These are phyloP conservation scores for Zygothrica quintamaculata DNA, from an alignment of 2,888 invertebrate species.

Conservation along the genomic window DNA sequence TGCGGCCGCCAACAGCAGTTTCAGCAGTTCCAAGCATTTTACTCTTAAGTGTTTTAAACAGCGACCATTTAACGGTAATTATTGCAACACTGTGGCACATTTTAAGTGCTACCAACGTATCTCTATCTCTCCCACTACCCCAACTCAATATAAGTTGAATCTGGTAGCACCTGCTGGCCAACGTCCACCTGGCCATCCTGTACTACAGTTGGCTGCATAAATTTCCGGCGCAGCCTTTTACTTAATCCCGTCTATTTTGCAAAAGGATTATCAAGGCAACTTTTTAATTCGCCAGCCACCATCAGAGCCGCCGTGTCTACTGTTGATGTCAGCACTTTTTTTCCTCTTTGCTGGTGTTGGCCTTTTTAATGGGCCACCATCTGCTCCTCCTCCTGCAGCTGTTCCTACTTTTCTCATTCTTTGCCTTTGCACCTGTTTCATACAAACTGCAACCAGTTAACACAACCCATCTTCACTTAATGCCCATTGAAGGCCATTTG, in stretches of 20 bases:
- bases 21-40: constrained; percentile 9
- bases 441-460: constrained; percentile 17
- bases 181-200: constrained; percentile 44
- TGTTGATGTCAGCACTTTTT: constrained; percentile 72
- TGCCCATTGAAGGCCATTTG: constrained; percentile 75
- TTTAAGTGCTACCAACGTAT: constrained; percentile 63
- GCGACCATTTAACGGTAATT: constrained; percentile 77
- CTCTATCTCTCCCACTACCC: constrained; percentile 6
- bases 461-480: constrained; percentile 44
- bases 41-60: constrained; percentile 75
- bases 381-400: not conserved
- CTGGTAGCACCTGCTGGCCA: constrained; percentile 46
- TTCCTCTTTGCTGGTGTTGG: constrained; percentile 50
- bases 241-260: constrained; percentile 79
- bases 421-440: not conserved
- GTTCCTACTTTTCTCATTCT: too few relatives aligned
- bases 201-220: constrained; percentile 61
- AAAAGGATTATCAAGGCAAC: constrained; percentile 79
- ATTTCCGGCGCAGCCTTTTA: constrained; percentile 72
- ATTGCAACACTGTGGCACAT: constrained; percentile 80
- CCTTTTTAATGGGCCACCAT: constrained; percentile 60
- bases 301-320: constrained; percentile 32
- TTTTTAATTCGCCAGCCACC: constrained; percentile 69
- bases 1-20: constrained; percentile 25
- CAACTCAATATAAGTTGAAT: not conserved